phyloP scores from a whole-genome alignment of 2,113 vertebrate species.

The Chrysemys picta region DNA sequence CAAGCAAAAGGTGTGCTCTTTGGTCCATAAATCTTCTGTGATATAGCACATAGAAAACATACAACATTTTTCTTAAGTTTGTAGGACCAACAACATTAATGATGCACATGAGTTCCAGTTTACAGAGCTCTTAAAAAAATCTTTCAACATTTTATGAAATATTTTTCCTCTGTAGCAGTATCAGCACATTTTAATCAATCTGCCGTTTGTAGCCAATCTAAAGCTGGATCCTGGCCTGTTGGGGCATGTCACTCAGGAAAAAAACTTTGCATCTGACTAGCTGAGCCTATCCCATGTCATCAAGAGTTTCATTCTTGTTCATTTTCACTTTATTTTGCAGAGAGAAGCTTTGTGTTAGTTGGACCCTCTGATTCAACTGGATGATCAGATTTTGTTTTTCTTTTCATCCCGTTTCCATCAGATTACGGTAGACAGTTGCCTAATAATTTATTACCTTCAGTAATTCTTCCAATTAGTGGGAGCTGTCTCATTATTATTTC shows the following conservation, averaged over 20 bases:
- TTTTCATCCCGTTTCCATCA: neutral
- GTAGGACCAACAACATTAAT: conserved; percentile 47
- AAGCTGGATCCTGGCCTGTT: neutral
- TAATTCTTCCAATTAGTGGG: accelerated
- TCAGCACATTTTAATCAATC: neutral
- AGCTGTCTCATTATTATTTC: neutral
- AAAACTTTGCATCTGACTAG: neutral
- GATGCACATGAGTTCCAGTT: conserved; percentile 25
- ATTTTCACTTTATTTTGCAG: neutral
- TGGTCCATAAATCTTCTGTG: neutral
- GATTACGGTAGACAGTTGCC: neutral
- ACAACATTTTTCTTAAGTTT: neutral
- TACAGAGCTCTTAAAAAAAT: conserved; percentile 18
- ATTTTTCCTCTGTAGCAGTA: neutral
- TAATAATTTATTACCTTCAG: neutral
- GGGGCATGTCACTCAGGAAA: neutral
- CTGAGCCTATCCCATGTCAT: neutral
- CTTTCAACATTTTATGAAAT: neutral
- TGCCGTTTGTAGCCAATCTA: neutral
- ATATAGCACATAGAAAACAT: conserved; percentile 14
- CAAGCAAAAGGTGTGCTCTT: neutral
- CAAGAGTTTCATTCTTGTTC: neutral
- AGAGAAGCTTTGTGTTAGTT: neutral
- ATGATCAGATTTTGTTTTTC: neutral
- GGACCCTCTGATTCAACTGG: neutral